Percentiles rank a stretch among this genome's conserved stretches.
Evolutionary conservation across 1,140 invertebrate species (phyloP).

Genomic region (Temnothorax nylanderi): DNA sequence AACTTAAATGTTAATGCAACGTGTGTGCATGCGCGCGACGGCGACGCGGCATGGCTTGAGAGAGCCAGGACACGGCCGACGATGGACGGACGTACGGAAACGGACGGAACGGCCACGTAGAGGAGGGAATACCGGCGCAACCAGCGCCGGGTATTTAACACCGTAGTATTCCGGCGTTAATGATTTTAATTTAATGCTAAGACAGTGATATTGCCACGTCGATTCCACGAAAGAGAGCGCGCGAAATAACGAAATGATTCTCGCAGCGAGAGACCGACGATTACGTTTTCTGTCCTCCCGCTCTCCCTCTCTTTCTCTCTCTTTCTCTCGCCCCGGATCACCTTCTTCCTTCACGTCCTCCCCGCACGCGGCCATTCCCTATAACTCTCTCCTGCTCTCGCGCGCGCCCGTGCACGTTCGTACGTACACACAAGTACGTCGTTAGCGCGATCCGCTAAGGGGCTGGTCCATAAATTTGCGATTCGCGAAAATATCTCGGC

Average conservation of each 20-base stretch:
- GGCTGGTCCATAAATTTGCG: slow-evolving; percentile 79
- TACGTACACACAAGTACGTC: slow-evolving; percentile 72
- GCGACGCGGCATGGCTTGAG: neutral
- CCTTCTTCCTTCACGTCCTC: slow-evolving; percentile 29
- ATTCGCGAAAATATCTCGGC: slow-evolving; percentile 80
- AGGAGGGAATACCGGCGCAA: slow-evolving; percentile 24
- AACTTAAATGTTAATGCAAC: slow-evolving; percentile 53
- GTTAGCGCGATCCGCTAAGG: slow-evolving; percentile 72
- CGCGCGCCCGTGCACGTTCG: slow-evolving; percentile 21
- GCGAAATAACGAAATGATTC: slow-evolving; percentile 72
- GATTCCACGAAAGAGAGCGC: slow-evolving; percentile 69
- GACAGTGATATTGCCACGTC: slow-evolving; percentile 39
- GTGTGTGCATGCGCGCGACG: slow-evolving; percentile 5
- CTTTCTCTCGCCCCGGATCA: slow-evolving; percentile 6
- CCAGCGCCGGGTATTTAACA: slow-evolving; percentile 31
- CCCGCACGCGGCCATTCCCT: slow-evolving; percentile 48
- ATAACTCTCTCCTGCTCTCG: slow-evolving; percentile 57
- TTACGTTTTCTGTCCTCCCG: slow-evolving; percentile 63
- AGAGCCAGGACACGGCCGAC: neutral
- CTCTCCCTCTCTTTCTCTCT: slow-evolving; percentile 23
- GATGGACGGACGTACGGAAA: slow-evolving; percentile 2
- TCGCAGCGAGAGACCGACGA: slow-evolving; percentile 71
- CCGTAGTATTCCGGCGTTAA: slow-evolving; percentile 60
- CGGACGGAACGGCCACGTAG: slow-evolving; percentile 8
- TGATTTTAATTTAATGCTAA: slow-evolving; percentile 65